Conservation (phyloP, 2,113 vertebrate genomes). For the Micronycteris hirsuta region DNA sequence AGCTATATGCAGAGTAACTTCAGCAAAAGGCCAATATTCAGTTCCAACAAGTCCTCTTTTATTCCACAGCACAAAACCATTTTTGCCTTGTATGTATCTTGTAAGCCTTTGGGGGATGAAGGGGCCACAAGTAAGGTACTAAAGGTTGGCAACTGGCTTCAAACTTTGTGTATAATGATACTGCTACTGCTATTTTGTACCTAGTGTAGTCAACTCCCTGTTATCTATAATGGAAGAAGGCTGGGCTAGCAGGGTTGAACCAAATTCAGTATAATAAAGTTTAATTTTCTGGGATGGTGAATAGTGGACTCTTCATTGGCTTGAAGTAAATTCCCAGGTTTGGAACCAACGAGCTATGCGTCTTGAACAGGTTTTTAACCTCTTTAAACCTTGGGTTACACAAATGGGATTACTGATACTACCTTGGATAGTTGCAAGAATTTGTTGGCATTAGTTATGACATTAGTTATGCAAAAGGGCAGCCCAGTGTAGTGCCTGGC, state of each 20-base stretch:
- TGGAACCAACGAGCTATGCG: background rate
- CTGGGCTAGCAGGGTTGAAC: background rate
- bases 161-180: background rate
- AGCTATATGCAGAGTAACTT: background rate
- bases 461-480: background rate
- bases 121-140: background rate
- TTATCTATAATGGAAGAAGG: background rate
- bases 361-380: background rate
- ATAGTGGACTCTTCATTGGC: background rate
- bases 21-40: background rate
- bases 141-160: background rate
- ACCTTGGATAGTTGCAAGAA: background rate
- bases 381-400: background rate
- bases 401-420: background rate
- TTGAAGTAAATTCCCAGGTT: background rate
- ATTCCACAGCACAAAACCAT: background rate
- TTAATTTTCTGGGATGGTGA: background rate
- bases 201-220: background rate
- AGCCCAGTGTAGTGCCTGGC: background rate
- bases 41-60: background rate
- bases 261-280: background rate
- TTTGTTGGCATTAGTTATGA: background rate
- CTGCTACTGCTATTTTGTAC: background rate
- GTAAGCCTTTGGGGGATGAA: background rate
- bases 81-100: background rate